phyloP scores from a whole-genome alignment of 2,888 invertebrate species.

The Embidobia sp. region DNA sequence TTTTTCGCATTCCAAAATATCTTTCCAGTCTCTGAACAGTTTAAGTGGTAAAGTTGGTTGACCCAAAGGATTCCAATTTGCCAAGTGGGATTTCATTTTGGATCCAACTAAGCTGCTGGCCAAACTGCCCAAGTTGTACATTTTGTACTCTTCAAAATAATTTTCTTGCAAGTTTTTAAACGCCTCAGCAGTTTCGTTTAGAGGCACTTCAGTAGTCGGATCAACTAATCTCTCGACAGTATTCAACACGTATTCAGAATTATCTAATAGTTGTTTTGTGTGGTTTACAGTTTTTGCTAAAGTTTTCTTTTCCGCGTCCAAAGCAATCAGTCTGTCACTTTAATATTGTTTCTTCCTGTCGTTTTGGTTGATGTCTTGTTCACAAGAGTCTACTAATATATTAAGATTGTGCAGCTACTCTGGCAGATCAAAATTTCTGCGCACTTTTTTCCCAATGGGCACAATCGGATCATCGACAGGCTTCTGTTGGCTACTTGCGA shows the following conservation, averaged over 20 bases:
- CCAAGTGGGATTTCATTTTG: constrained; percentile 88
- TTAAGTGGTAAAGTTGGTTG: constrained; percentile 86
- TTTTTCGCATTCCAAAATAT: constrained; percentile 83
- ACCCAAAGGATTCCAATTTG: constrained; percentile 90
- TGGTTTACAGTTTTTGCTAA: constrained; percentile 86
- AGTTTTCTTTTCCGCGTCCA: constrained; percentile 90
- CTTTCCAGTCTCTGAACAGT: constrained; percentile 88
- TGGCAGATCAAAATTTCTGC: constrained; percentile 89
- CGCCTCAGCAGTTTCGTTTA: constrained; percentile 84
- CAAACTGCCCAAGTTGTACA: constrained; percentile 91
- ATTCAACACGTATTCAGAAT: constrained; percentile 86
- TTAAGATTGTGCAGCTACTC: constrained; percentile 96
- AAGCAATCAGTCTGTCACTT: constrained; percentile 89
- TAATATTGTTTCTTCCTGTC: constrained; percentile 90
- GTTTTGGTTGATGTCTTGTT: constrained; percentile 96
- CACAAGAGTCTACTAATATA: constrained; percentile 94
- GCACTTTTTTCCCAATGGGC: constrained; percentile 83
- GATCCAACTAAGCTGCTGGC: constrained; percentile 93
- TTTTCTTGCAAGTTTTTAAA: constrained; percentile 85
- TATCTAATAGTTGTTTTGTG: constrained; percentile 88
- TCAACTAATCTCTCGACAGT: constrained; percentile 86
- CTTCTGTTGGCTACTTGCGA: constrained; percentile 87
- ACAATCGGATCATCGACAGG: constrained; percentile 83
- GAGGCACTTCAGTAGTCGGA: constrained; percentile 82
- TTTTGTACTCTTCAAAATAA: constrained; percentile 89